Percentiles rank a stretch among this genome's conserved stretches.
Conservation (phyloP, 1,140 invertebrate species). For the Bombyx mandarina region DNA sequence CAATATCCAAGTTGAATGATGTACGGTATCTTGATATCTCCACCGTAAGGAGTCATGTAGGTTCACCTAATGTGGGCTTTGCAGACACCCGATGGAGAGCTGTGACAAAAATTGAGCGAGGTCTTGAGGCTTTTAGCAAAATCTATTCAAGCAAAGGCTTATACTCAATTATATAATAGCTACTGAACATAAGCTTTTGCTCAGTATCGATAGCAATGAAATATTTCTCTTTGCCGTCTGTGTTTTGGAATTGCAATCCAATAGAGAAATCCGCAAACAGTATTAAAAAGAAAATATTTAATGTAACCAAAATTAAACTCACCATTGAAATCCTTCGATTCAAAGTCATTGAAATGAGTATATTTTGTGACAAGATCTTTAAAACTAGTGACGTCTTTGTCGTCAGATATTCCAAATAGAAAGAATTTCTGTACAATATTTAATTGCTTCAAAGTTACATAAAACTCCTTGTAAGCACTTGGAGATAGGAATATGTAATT, state of each 20-base stretch:
- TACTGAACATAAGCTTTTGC: too few relatives aligned
- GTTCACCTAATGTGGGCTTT: too few relatives aligned
- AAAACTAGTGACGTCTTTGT: slow-evolving; percentile 17
- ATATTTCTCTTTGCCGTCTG: too few relatives aligned
- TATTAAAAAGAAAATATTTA: not conserved
- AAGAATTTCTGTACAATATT: slow-evolving; percentile 26
- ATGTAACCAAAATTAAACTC: slow-evolving; percentile 4
- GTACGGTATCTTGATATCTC: not conserved
- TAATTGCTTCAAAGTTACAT: slow-evolving; percentile 19
- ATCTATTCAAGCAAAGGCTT: too few relatives aligned
- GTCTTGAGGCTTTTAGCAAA: too few relatives aligned
- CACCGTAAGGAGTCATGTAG: too few relatives aligned
- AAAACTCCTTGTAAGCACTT: slow-evolving; percentile 22
- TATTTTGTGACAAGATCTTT: slow-evolving; percentile 19
- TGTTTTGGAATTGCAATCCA: too few relatives aligned
- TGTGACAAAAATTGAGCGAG: too few relatives aligned
- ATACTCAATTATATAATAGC: too few relatives aligned
- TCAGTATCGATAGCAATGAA: too few relatives aligned
- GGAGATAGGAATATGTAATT: slow-evolving; percentile 41
- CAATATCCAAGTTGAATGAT: not conserved
- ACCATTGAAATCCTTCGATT: slow-evolving; percentile 29
- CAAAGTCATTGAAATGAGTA: slow-evolving; percentile 21
- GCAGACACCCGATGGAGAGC: too few relatives aligned
- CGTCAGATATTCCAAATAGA: slow-evolving; percentile 22
- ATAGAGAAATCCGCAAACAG: too few relatives aligned